phyloP scores from a whole-genome alignment of 2,113 vertebrate species.

The Semicossyphus pulcher region DNA sequence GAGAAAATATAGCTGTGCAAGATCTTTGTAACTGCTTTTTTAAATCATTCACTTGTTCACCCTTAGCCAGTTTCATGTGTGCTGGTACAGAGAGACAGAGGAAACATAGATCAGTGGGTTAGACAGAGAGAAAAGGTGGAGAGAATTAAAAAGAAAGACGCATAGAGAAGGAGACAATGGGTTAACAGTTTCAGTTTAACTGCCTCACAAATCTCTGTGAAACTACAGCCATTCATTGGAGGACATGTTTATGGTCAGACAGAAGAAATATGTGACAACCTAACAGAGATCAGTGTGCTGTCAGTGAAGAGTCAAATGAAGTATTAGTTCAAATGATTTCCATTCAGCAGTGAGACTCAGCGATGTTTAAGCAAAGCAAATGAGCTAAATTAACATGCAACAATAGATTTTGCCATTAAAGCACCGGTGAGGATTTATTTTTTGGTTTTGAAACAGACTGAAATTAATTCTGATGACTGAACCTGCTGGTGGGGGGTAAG shows the following conservation, averaged over 20 bases:
- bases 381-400: too few relatives aligned
- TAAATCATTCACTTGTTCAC: background rate
- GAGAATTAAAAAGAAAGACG: background rate
- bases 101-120: background rate
- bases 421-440: too few relatives aligned
- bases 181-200: background rate
- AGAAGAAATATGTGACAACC: conserved; percentile 1
- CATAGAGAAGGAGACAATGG: background rate
- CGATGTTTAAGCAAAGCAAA: too few relatives aligned
- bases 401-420: too few relatives aligned
- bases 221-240: background rate
- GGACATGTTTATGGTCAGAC: conserved; percentile 11
- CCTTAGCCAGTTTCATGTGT: background rate
- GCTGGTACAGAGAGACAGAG: background rate
- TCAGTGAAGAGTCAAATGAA: background rate
- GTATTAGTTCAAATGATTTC: too few relatives aligned
- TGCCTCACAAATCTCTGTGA: background rate
- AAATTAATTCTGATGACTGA: too few relatives aligned
- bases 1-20: background rate
- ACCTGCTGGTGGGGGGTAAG: too few relatives aligned
- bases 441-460: too few relatives aligned
- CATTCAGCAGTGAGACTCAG: too few relatives aligned
- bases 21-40: background rate
- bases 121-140: background rate
- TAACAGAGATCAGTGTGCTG: background rate